A percentile compares a stretch with the other conserved stretches of the same genome.
phyloP scores from a whole-genome alignment of 2,797 vertebrate genomes.

The Naso thynnoides region DNA sequence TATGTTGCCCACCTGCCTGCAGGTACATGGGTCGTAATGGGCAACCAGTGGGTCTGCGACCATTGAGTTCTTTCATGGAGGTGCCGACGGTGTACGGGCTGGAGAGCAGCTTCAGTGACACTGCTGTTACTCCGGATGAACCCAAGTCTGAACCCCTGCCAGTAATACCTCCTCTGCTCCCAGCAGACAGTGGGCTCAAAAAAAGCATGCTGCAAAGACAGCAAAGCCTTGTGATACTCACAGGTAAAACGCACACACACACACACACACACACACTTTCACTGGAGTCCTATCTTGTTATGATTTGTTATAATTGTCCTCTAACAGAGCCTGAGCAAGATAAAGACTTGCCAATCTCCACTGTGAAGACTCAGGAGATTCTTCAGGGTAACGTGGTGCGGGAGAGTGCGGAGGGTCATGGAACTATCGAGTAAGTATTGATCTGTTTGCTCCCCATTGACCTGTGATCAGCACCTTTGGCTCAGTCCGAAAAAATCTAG shows the following conservation, averaged over 20 bases:
- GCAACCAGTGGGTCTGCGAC: constrained; percentile 57
- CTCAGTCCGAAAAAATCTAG: constrained; percentile 22
- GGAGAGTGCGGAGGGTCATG: constrained; percentile 91
- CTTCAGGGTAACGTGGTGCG: constrained; percentile 88
- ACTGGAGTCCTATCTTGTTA: constrained; percentile 1
- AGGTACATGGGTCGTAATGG: constrained; percentile 72
- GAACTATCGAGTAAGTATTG: constrained; percentile 93
- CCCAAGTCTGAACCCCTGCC: constrained; percentile 81
- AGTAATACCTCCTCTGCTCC: constrained; percentile 68
- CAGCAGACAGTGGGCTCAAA: constrained; percentile 57
- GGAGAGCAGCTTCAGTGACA: constrained; percentile 65
- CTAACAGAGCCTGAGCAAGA: constrained; percentile 76
- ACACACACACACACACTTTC: background rate
- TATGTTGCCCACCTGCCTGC: background rate
- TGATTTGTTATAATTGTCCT: constrained; percentile 31
- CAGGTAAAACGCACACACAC: constrained; percentile 68
- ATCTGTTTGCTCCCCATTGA: constrained; percentile 19
- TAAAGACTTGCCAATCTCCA: constrained; percentile 85
- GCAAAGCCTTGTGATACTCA: constrained; percentile 82
- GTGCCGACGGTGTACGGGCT: constrained; percentile 68
- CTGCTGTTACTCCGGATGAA: constrained; percentile 72
- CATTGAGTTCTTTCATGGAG: constrained; percentile 62
- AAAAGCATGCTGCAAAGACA: constrained; percentile 74
- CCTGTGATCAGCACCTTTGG: constrained; percentile 48
- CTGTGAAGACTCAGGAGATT: constrained; percentile 90